These are phyloP conservation scores for Metallyticus violacea DNA, from an alignment of 2,888 invertebrate species.

Conservation along the genomic window DNA sequence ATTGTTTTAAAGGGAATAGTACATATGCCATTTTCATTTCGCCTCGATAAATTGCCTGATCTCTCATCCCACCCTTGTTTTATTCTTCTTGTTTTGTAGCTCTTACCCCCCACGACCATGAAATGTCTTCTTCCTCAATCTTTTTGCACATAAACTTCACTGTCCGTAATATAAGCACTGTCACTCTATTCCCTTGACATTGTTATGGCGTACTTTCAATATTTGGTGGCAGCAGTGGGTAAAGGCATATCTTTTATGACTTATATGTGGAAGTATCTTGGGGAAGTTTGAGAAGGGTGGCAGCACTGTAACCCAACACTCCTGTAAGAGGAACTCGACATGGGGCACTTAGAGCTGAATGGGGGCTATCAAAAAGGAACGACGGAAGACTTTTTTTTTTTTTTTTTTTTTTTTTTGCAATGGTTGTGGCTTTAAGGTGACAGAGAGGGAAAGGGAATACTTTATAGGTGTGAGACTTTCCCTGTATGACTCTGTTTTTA, in stretches of 20 bases:
- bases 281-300: no score
- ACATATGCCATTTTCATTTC: no score
- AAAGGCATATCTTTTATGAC: neutral
- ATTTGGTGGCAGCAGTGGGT: neutral
- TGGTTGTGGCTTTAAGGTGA: neutral
- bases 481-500: no score
- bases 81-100: neutral
- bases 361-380: neutral
- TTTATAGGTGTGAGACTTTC: no score
- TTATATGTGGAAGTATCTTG: neutral
- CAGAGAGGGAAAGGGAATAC: no score
- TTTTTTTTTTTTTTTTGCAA: neutral
- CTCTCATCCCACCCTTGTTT: neutral
- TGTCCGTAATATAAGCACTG: neutral
- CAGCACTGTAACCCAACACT: neutral
- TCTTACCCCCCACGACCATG: neutral
- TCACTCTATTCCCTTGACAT: neutral
- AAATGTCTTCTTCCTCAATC: neutral
- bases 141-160: neutral
- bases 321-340: no score
- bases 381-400: neutral
- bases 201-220: neutral
- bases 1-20: neutral
- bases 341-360: neutral
- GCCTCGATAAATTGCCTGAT: neutral